Base-by-base conservation (phyloP, 2,888 invertebrate genomes). In the Rugalucina vietnamica region DNA sequence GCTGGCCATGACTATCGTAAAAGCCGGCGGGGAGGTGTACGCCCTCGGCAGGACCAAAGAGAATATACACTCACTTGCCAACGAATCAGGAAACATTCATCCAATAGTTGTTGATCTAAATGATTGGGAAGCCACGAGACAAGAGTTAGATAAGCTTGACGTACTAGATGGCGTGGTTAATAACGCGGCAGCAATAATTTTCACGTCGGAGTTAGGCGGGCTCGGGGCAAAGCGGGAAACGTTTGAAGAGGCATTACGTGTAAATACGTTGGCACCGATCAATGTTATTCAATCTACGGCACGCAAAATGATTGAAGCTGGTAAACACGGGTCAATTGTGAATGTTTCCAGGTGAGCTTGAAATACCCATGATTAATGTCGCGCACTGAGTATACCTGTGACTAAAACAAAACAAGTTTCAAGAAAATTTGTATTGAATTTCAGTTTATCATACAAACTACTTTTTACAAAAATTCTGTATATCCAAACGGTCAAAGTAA, bases 261-360 rank as follows among this genome's bases (percentile, higher is more conserved):
- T 98, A 0, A 99, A 99, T 95, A 97, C 98, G 0, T 98, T 98
- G 95, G 97, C 97, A 1, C 96, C 97, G 0, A 96, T 98, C 72
- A 97, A 98, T 94, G 96, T 98, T 0, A 97, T 97, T 54, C 98
- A 93, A 87, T 95, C 97, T 34, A 96, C 98, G 71, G 96, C 97
- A 21, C 96, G 96, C 87, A 96, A 97, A 93, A 96, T 98, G 96
- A 96, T 97, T 54, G 96, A 96, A 43, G 96, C 96, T 74, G 97
- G 97, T 98, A n/a, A n/a, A n/a, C n/a, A n/a, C n/a, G n/a, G n/a
- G n/a, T n/a, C n/a, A n/a, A n/a, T n/a, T n/a, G n/a, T 99, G 0
- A 98, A 98, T 94, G 95, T 99, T 70, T 98, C 98, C 0, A 94
- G n/a, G n/a, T n/a, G n/a, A n/a, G n/a, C n/a, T n/a, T n/a, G n/a